phyloP scores from a whole-genome alignment of 2,797 vertebrate species.

The Peromyscus melanophrys region DNA sequence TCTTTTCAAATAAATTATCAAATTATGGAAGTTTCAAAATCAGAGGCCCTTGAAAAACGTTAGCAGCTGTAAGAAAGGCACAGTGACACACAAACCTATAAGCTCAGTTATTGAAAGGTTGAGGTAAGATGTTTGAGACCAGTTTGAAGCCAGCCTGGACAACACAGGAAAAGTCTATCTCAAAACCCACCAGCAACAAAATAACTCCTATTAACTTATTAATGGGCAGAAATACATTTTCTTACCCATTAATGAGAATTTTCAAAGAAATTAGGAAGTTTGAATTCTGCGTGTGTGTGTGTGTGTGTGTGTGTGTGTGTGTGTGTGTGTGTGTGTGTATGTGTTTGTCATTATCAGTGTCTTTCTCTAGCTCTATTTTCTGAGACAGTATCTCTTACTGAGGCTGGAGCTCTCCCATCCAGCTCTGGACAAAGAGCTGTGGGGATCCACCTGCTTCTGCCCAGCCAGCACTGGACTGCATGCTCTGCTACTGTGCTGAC shows the following conservation, averaged over 20 bases:
- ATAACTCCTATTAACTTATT: background rate
- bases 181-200: background rate
- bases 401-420: background rate
- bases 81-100: background rate
- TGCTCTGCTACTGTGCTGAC: background rate
- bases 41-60: background rate
- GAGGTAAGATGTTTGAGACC: background rate
- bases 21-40: background rate
- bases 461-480: background rate
- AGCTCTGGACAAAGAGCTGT: background rate
- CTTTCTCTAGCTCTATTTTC: background rate
- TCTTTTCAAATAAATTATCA: constrained; percentile 49
- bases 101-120: background rate
- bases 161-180: background rate
- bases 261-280: too few relatives aligned
- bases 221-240: background rate
- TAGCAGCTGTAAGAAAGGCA: background rate
- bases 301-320: too few relatives aligned
- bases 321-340: too few relatives aligned
- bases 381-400: background rate
- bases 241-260: background rate
- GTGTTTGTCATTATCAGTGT: background rate
- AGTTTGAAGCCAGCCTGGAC: background rate
- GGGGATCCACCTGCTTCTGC: background rate
- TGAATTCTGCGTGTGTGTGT: background rate